Conservation (phyloP, 2,888 invertebrate genomes). For the Anthophora plumipes region DNA sequence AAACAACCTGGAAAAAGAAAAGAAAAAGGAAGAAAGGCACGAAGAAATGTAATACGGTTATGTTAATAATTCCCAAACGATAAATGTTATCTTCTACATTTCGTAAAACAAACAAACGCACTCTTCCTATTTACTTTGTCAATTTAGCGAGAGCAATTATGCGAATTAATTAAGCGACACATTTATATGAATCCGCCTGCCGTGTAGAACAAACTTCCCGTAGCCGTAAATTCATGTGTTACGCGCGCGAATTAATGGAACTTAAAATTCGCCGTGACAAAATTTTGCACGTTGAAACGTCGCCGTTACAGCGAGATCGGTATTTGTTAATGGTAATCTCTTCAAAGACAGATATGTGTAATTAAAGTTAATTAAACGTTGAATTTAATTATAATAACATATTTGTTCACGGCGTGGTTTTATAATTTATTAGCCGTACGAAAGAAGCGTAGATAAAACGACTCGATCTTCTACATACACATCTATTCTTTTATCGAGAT, state of each 20-base stretch:
- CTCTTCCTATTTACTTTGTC: slow-evolving; percentile 5
- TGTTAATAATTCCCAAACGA: neutral
- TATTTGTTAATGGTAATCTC: neutral
- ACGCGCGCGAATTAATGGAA: slow-evolving; percentile 4
- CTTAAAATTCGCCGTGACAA: neutral
- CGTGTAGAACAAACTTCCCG: neutral
- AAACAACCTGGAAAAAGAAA: neutral
- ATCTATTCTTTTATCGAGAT: too few relatives aligned
- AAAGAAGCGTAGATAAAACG: too few relatives aligned
- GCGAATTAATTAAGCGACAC: slow-evolving; percentile 33
- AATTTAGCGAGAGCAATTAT: slow-evolving; percentile 15
- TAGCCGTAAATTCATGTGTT: neutral
- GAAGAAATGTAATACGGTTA: neutral
- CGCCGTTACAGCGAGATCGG: neutral
- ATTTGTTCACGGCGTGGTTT: too few relatives aligned
- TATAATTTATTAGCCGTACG: too few relatives aligned
- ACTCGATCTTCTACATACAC: too few relatives aligned
- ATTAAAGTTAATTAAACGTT: neutral
- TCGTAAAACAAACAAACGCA: neutral
- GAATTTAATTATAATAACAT: too few relatives aligned
- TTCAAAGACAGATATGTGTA: neutral
- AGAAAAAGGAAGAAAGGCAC: neutral
- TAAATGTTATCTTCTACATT: neutral
- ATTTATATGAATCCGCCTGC: slow-evolving; percentile 5
- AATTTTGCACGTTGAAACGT: neutral